Evolutionary conservation across 2,888 invertebrate species (phyloP), one percentile per base, ranked within the genome.

Genomic region (Melangyna quadrimaculata): DNA sequence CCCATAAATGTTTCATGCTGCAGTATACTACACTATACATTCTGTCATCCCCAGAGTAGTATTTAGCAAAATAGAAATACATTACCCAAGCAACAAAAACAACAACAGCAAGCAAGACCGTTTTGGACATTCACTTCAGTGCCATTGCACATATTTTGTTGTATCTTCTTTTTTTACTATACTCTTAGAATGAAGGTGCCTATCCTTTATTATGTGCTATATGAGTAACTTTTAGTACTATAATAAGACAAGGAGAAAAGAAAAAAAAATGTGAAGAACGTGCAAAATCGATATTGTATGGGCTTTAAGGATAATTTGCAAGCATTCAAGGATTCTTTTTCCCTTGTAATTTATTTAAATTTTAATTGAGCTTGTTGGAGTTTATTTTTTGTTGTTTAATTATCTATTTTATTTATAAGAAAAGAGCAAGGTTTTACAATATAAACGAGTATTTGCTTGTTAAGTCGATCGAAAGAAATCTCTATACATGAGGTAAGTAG

Each of bases 201-300:
- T 51, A 27, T 51, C n/a, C n/a, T 51, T 51, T 24, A 22, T 7
- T 40, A 43, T 2, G 27, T 43, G n/a, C 29, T 24, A 5, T 53
- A 3, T 2, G 3, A 19, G n/a, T 22, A 17, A n/a, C 2, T n/a
- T n/a, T 12, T 27, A 45, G 29, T 14, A 19, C 29, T 29, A 27
- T 19, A 29, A 45, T 29, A 63, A 65, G 5, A 19, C 1, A n/a
- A 29, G 29, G 8, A 27, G 7, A 45, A 53, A 22, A 69, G 1
- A 35, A 27, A 27, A 37, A 29, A 10, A 45, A 53, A 22, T 63
- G 1, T 27, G 19, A 27, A 37, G 22, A 10, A 40, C 12, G 6
- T n/a, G n/a, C 12, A 51, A 78, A 82, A 73, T 82, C 82, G 24
- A 82, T 82, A 70, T 45, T 48, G 63, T 59, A 71, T 65, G 19